Percentiles rank a stretch among this genome's conserved stretches.
Conservation (phyloP, 2,888 invertebrate species). For the Hanleya hanleyi region DNA sequence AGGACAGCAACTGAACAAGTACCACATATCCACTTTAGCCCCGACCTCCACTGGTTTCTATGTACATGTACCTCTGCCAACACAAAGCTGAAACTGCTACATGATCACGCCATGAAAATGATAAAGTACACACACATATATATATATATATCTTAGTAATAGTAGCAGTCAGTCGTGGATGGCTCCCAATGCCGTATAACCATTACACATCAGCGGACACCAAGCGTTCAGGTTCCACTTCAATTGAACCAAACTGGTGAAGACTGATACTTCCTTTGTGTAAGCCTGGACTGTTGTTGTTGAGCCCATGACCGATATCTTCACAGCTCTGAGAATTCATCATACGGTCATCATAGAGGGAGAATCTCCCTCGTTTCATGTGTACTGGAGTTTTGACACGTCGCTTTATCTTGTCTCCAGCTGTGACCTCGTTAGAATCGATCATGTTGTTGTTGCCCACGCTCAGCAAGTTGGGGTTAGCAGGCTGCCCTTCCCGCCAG, state of each 20-base stretch:
- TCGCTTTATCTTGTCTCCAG: constrained; percentile 53
- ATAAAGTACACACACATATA: too few relatives aligned
- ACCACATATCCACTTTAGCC: too few relatives aligned
- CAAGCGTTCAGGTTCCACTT: neutral
- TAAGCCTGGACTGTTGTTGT: constrained; percentile 17
- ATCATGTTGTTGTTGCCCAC: neutral
- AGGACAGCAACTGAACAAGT: too few relatives aligned
- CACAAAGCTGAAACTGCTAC: too few relatives aligned
- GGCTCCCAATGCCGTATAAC: too few relatives aligned
- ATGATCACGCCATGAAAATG: too few relatives aligned
- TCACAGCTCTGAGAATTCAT: constrained; percentile 76
- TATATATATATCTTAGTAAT: too few relatives aligned
- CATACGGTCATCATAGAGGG: constrained; percentile 91
- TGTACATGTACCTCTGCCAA: too few relatives aligned
- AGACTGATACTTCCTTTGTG: constrained; percentile 47
- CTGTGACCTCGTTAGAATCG: neutral
- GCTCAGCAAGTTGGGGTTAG: neutral
- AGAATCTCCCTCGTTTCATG: constrained; percentile 78
- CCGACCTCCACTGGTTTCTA: too few relatives aligned
- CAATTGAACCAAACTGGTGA: constrained; percentile 31
- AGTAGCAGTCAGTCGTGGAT: too few relatives aligned
- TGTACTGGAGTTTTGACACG: constrained; percentile 59
- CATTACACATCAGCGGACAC: neutral
- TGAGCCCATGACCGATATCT: constrained; percentile 19
- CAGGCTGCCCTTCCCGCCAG: neutral